phyloP scores from a whole-genome alignment of 64 coral and sea anemone species.

The Trachythela sp. region DNA sequence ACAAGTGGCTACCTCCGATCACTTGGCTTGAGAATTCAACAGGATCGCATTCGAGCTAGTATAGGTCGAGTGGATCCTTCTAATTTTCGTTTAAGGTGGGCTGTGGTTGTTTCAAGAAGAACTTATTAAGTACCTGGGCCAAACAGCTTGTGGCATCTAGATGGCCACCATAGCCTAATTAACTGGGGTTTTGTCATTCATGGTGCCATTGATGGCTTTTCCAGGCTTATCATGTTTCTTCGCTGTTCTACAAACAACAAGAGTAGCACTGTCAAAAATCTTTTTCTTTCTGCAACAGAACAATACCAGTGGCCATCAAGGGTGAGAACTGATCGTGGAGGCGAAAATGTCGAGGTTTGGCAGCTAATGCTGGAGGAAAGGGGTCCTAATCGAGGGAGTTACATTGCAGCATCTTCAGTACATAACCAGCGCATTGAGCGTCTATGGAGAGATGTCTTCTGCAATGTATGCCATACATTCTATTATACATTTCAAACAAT shows the following conservation, averaged over 20 bases:
- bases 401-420: conserved; percentile 20
- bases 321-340: conserved; percentile 29
- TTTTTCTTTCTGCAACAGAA: conserved; percentile 12
- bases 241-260: conserved; percentile 31
- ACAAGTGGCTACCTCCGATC: too few relatives aligned
- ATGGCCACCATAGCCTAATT: conserved; percentile 37
- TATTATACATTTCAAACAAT: conserved; percentile 47
- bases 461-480: background rate
- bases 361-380: conserved; percentile 32
- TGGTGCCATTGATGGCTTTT: conserved; percentile 42
- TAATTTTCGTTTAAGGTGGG: too few relatives aligned
- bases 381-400: conserved; percentile 48
- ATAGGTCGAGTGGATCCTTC: too few relatives aligned
- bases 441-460: conserved; percentile 54
- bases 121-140: conserved; percentile 25
- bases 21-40: too few relatives aligned
- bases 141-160: conserved; percentile 47
- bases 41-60: too few relatives aligned
- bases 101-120: background rate
- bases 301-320: conserved; percentile 40
- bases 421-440: conserved; percentile 51
- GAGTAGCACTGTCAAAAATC: conserved; percentile 20
- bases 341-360: conserved; percentile 42
- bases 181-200: conserved; percentile 48
- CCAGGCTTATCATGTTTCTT: conserved; percentile 20